Percentiles rank a stretch among this genome's conserved stretches.
phyloP scores from a whole-genome alignment of 2,113 vertebrate species.

The Artemisiospiza belli region DNA sequence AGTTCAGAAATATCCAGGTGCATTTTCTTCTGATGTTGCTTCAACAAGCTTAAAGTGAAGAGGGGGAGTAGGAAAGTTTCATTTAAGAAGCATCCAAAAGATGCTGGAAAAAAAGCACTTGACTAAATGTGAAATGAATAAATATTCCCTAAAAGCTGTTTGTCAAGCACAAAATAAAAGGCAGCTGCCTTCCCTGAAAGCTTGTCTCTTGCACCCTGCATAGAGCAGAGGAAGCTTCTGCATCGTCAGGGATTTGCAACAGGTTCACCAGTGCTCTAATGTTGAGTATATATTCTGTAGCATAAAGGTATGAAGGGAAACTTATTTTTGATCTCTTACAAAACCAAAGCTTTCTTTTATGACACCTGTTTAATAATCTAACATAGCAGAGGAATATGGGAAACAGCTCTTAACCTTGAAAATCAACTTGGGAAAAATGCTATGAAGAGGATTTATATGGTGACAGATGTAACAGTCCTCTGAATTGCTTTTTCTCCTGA shows the following conservation, averaged over 20 bases:
- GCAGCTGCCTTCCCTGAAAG: not conserved
- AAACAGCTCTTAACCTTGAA: constrained; percentile 46
- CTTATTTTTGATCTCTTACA: not conserved
- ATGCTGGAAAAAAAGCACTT: not conserved
- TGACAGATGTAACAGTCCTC: constrained; percentile 24
- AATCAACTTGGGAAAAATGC: not conserved
- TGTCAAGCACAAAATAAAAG: not conserved
- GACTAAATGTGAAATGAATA: not conserved
- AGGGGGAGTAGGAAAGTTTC: not conserved
- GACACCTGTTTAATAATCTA: constrained; percentile 22
- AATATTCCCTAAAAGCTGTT: not conserved
- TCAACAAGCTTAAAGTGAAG: not conserved
- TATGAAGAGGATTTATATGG: constrained; percentile 14
- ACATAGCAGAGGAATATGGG: not conserved
- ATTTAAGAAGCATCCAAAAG: not conserved
- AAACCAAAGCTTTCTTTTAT: constrained; percentile 27
- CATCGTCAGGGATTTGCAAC: not conserved
- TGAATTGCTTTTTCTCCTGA: not conserved
- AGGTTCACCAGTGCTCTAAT: not conserved
- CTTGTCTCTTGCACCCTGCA: not conserved
- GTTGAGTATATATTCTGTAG: not conserved
- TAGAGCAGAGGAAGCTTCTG: not conserved
- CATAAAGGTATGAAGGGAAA: not conserved
- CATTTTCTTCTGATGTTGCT: not conserved
- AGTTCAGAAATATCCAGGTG: not conserved